These are phyloP conservation scores for Tenthredo livida DNA, from an alignment of 2,888 invertebrate species.

Conservation along the genomic window DNA sequence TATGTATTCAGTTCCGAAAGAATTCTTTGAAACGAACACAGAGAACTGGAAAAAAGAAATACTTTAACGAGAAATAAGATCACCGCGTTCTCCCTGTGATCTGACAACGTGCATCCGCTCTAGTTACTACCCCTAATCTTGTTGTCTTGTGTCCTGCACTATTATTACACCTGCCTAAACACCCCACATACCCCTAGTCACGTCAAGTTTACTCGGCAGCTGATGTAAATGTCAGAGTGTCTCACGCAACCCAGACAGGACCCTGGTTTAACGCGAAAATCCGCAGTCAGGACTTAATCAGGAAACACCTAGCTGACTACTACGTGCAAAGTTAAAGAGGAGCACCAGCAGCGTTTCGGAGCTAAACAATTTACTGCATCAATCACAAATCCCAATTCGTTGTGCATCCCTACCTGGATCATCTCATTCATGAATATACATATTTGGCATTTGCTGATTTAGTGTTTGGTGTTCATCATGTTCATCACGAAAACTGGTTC, in stretches of 20 bases:
- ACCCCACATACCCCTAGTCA: neutral
- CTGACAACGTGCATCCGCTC: neutral
- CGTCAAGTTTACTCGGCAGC: slow-evolving; percentile 55
- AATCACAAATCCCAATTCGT: slow-evolving; percentile 13
- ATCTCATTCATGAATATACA: slow-evolving; percentile 35
- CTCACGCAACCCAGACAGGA: slow-evolving; percentile 68
- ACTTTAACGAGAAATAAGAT: neutral
- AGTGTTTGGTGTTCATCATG: neutral
- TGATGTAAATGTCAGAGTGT: slow-evolving; percentile 66
- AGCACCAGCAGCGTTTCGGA: slow-evolving; percentile 12
- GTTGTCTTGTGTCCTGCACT: slow-evolving; percentile 16
- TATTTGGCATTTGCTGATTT: neutral
- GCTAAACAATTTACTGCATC: slow-evolving; percentile 16
- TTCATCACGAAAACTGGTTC: neutral
- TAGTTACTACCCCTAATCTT: slow-evolving; percentile 25
- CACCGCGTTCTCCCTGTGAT: neutral
- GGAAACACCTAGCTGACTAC: neutral
- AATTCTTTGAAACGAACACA: neutral
- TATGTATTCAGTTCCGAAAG: too few relatives aligned
- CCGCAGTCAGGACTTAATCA: slow-evolving; percentile 72
- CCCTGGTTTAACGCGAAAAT: slow-evolving; percentile 67
- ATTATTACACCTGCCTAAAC: slow-evolving; percentile 33
- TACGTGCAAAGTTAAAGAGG: neutral
- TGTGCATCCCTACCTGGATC: slow-evolving; percentile 15
- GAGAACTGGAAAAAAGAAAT: neutral